Base-by-base conservation (phyloP, 2,113 vertebrate species). In the Strigops habroptila region DNA sequence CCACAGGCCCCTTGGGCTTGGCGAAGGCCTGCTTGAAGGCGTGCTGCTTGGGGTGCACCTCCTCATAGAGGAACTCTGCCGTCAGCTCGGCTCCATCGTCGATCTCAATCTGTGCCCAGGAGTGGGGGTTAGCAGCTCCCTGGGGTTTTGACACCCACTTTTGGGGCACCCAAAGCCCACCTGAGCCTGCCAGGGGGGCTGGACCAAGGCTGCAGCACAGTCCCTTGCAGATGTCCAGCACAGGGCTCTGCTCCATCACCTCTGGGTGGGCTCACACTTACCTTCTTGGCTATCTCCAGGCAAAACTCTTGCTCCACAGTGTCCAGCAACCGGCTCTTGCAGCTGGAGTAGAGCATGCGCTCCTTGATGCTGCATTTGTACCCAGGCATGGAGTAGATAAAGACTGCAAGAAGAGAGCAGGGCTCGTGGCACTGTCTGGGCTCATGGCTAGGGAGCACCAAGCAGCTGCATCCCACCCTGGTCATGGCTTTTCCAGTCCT, bases 381-480 rank as follows among this genome's bases (percentile, higher is more conserved):
- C 5, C 99, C 99, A 0, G 99, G 99, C 99, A 99, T 99, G 23
- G 99, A 99, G 97, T 99, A 99, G 97, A 99, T 99, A 89, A 99
- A 99, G 77, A 99, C 99, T 99, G 98, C 1, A 3, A 95, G 95
- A 80, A 95, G 16, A 76, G 17, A 85, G 75, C 5, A 4, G 44
- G 74, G 69, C 65, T 93, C 13, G 12, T 0, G 7, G 33, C 1
- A 3, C 65, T 60, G 79, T 51, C 57, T 0, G 0, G 41, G 63
- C 24, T 31, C 2, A 0, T 0, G 39, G 62, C n/a, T n/a, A 24
- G 17, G 37, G 73, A 78, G 64, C 64, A 73, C 23, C 2, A 2
- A 25, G 51, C 52, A 12, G 55, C 69, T 21, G 21, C 59, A 77
- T 49, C 53, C 59, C 53, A 37, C 44, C 52, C 82, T 3, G 12